Evolutionary conservation across 1,140 invertebrate genomes (phyloP), one percentile per base, ranked within the genome.

Genomic region (Magallana gigas): DNA sequence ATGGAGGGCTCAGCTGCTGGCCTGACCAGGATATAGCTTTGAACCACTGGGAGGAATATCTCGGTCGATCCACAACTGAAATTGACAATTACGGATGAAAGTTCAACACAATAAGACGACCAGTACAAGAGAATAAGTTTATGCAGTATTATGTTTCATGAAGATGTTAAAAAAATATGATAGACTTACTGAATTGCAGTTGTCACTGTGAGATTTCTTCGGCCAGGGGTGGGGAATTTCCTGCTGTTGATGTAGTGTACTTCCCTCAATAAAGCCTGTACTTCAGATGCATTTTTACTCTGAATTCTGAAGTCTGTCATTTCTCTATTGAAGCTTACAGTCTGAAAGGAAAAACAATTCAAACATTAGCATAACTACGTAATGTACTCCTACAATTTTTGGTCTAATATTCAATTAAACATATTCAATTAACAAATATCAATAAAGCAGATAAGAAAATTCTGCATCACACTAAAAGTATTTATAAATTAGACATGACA

Each of bases 161-260:
- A 29, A 48, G 7, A 29, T n/a, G 71, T 80, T 1, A 14, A 80
- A 14, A 80, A 80, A 80, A 80, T 23, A 48, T 4, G n/a, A 80
- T 18, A 57, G 36, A 90, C 92, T 91, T 90, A 94, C 93, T 90
- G 88, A 29, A 93, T 85, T 58, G 91, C 89, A 8, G 92, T 93
- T 83, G 91, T 89, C 48, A 94, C 87, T 62, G 90, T 96, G 90
- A 99, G 96, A 93, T 98, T 98, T 23, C 98, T 96, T 11, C 98
- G 95, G 1, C 98, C 98, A 3, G 98, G 98, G 1, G 98, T 99
- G 0, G 98, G 98, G 95, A 97, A 98, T 89, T 97, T 96, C 84
- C 98, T 96, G 1, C 97, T 96, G 94, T 99, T 99, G 5, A 97
- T 97, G 94, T 99, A 99, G 23, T 97, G 97, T 87, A 99, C 97